Conservation (phyloP, 2,888 invertebrate species). For the Dione juno region DNA sequence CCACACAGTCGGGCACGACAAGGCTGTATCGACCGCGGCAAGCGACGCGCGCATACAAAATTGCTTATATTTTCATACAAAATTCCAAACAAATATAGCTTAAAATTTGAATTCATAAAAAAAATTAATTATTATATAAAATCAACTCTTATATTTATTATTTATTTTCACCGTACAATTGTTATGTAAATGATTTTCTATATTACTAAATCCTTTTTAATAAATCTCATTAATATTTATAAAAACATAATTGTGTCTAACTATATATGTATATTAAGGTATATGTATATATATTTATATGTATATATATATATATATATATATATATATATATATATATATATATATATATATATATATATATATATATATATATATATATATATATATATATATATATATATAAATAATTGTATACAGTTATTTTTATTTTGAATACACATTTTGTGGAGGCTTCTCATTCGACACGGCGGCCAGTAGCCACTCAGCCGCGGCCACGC, state of each 20-base stretch:
- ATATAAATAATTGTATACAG: not conserved
- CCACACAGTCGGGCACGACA: slow-evolving; percentile 70
- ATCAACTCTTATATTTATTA: not conserved
- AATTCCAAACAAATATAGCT: slow-evolving; percentile 46
- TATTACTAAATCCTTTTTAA: not conserved
- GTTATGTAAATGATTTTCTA: not conserved
- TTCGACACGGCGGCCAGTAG: slow-evolving; percentile 73
- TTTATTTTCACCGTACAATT: not conserved
- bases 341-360: too few species aligned
- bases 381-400: not conserved
- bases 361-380: not conserved
- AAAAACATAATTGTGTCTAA: not conserved
- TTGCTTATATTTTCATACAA: slow-evolving; percentile 56
- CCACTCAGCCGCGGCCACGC: slow-evolving; percentile 64
- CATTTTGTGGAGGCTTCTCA: slow-evolving; percentile 59
- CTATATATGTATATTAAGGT: not conserved
- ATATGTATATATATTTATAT: not conserved
- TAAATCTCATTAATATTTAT: not conserved
- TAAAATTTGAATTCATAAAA: slow-evolving; percentile 17
- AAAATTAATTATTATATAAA: slow-evolving; percentile 14
- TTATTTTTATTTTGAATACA: slow-evolving; percentile 24
- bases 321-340: too few species aligned
- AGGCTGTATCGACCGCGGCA: slow-evolving; percentile 76
- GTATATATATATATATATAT: too few species aligned
- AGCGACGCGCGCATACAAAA: slow-evolving; percentile 77